Evolutionary conservation across 2,113 vertebrate genomes (phyloP).

Genomic region (Malurus cyaneus): DNA sequence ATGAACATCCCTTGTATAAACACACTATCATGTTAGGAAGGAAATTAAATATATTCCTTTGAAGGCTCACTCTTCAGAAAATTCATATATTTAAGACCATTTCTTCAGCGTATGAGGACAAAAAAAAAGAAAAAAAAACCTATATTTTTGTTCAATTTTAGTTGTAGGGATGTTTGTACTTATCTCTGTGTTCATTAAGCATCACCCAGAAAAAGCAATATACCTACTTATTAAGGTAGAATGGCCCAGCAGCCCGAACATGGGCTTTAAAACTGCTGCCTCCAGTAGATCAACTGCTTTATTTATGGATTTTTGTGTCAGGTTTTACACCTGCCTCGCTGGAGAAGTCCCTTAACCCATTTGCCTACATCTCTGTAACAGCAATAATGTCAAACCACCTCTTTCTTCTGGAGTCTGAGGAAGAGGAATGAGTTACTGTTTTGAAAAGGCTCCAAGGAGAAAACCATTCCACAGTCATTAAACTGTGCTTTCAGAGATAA

Average conservation of each 20-base stretch:
- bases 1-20: not conserved
- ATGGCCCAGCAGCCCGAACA: not conserved
- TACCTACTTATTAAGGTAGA: not conserved
- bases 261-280: not conserved
- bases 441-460: slow-evolving; percentile 5
- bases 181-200: not conserved
- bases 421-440: not conserved
- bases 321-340: not conserved
- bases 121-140: not conserved
- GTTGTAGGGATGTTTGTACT: not conserved
- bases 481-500: not conserved
- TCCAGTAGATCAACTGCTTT: not conserved
- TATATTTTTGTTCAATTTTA: not conserved
- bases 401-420: not conserved
- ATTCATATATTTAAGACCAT: not conserved
- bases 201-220: not conserved
- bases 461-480: not conserved
- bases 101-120: not conserved
- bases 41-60: not conserved
- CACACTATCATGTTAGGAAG: not conserved
- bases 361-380: not conserved
- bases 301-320: not conserved
- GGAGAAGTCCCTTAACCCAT: not conserved
- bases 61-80: not conserved
- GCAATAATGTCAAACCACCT: not conserved